A percentile compares a stretch with the other conserved stretches of the same genome.
Evolutionary conservation across 1,140 invertebrate species (phyloP).

Genomic region (Chlorops oryzae): DNA sequence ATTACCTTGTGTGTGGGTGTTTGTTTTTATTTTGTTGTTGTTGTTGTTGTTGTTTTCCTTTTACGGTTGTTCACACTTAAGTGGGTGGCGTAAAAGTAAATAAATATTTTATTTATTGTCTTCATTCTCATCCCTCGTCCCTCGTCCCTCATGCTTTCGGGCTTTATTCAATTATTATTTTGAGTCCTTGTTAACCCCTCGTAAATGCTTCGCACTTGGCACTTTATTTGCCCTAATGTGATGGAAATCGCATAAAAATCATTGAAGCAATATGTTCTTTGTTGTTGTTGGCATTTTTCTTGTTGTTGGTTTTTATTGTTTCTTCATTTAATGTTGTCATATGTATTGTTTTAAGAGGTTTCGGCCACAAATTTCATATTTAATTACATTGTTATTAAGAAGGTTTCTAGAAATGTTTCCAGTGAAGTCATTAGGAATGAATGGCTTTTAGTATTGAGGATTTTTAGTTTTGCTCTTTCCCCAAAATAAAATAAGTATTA

Average conservation of each 20-base stretch:
- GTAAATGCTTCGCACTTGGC: background rate
- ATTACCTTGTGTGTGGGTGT: background rate
- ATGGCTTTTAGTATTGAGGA: background rate
- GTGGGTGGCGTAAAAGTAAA: slow-evolving; percentile 5
- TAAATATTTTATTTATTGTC: slow-evolving; percentile 8
- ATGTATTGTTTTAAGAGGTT: background rate
- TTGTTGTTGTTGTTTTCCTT: slow-evolving; percentile 8
- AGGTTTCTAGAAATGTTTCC: background rate
- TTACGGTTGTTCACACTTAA: slow-evolving; percentile 13
- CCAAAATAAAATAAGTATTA: too few relatives aligned
- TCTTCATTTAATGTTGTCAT: background rate
- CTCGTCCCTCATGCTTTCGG: too few relatives aligned
- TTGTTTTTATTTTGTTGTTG: slow-evolving; percentile 2
- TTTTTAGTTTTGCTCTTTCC: too few relatives aligned
- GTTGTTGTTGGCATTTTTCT: background rate
- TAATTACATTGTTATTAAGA: background rate
- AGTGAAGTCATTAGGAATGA: background rate
- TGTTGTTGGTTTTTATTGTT: background rate
- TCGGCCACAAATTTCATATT: background rate
- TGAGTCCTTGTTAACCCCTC: background rate
- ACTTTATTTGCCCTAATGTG: background rate
- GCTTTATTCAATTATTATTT: background rate
- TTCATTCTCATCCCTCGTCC: too few relatives aligned
- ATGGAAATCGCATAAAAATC: slow-evolving; percentile 8
- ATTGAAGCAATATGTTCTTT: slow-evolving; percentile 11